Evolutionary conservation across 1,140 invertebrate species (phyloP), one percentile per base, ranked within the genome.

Genomic region (Drosophila nannoptera): DNA sequence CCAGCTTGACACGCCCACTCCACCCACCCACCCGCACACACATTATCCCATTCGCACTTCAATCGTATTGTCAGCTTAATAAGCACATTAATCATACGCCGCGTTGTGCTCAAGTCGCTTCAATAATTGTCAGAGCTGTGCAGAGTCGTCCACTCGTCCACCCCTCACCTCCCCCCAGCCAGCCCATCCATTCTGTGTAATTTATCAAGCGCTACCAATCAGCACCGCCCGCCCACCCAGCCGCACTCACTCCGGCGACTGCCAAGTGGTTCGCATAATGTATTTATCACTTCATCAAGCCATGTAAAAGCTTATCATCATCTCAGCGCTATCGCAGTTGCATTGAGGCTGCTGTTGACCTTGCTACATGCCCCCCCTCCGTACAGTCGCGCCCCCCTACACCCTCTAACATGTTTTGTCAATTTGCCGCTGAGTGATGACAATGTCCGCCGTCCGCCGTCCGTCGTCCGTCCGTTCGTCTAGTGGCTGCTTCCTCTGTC

Each of bases 201-300:
- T 82, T 69, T 67, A 72, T 59, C 56, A 78, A 70, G 62, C 29
- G 62, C 62, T 59, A 54, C 68, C 68, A 70, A 70, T 70, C 62
- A 70, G 38, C 38, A 45, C 22, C 14, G 42, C 36, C 22, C 14
- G 42, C 36, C 49, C 40, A 33, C 8, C 12, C 32, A 11, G 32
- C 32, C 12, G 33, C 38, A 38, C 43, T 46, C 43, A 4, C 9
- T 40, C 38, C 4, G 11, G 12, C 31, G 11, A 14, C 38, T 56
- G 54, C 43, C 36, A 48, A 66, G 29, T 55, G 52, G 45, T 40
- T 59, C 77, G 60, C 75, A 84, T 82, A 84, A 78, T 83, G 78
- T 83, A 84, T 83, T 83, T 83, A 83, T 84, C 78, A 83, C 78
- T 84, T 83, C 69, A 83, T 83, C 78, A 84, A 73, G 68, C 67